Base-by-base conservation (phyloP, 1,140 invertebrate genomes). In the Halesus radiatus region DNA sequence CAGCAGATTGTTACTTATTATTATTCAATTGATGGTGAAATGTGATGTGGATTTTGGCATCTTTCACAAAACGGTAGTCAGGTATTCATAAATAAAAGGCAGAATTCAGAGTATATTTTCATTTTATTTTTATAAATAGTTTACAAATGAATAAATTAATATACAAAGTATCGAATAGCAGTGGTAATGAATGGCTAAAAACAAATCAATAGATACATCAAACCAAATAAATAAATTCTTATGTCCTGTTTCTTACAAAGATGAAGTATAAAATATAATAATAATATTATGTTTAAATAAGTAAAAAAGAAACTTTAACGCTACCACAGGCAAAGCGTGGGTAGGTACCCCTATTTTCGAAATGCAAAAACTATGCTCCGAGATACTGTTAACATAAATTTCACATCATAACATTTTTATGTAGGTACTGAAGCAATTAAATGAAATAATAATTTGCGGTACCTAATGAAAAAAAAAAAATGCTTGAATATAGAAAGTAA, bases 71-170 rank as follows among this genome's bases (percentile, higher is more conserved):
- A 45, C 7, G 37, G 7, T 45, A 10, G 8, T 13, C 7, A 32
- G 26, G 26, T 32, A 32, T 45, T 45, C 8, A 22, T 60, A 73
- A 56, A 79, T 37, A 58, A 79, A 58, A 58, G 8, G 16, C 37
- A 22, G 0, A 60, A 18, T 53, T 37, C 23, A 79, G 76, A 64
- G 60, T 77, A 66, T 60, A 66, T 77, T 77, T 77, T 73, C 70
- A 79, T 18, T 79, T 79, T 70, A 79, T 80, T 83, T 80, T 80
- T 83, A 83, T 83, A 83, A 80, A 83, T 83, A 82, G 81, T 82
- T 82, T 82, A 82, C 81, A 82, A 80, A 83, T 83, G 77, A 70
- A 83, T 83, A 80, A 80, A 80, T 80, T 80, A 83, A 66, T 77
- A 81, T 80, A 83, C 81, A 83, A 80, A 78, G 60, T 73, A 80